Evolutionary conservation across 1,140 invertebrate genomes (phyloP).

Genomic region (Trinorchestia longiramus): DNA sequence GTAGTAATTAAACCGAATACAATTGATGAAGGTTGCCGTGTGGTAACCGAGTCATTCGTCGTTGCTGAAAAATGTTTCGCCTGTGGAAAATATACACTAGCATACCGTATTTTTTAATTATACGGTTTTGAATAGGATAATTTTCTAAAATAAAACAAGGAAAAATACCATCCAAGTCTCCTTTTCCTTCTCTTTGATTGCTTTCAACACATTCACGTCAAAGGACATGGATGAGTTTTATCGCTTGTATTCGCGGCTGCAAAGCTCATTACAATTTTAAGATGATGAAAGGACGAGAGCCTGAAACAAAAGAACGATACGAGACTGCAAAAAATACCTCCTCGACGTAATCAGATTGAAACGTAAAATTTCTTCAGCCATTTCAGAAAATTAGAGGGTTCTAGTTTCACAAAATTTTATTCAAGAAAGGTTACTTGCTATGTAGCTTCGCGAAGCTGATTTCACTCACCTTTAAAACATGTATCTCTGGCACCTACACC

Average conservation of each 20-base stretch:
- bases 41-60: too few relatives aligned
- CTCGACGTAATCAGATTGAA: not conserved
- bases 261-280: not conserved
- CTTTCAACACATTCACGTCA: not conserved
- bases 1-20: too few relatives aligned
- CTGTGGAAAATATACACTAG: not conserved
- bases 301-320: not conserved
- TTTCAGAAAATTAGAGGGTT: not conserved
- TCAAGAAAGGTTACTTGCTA: not conserved
- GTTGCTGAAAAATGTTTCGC: not conserved
- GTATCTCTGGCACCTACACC: too few relatives aligned
- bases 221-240: not conserved
- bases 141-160: not conserved
- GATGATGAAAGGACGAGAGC: not conserved
- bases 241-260: not conserved
- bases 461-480: not conserved
- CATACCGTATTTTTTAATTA: too few relatives aligned
- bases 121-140: too few relatives aligned
- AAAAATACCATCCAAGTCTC: not conserved
- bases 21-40: too few relatives aligned
- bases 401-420: not conserved
- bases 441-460: not conserved
- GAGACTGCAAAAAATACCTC: not conserved
- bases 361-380: not conserved
- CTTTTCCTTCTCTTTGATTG: not conserved